A percentile compares a stretch with the other conserved stretches of the same genome.
Evolutionary conservation across 2,888 invertebrate species (phyloP).

Genomic region (Beris morrisii): DNA sequence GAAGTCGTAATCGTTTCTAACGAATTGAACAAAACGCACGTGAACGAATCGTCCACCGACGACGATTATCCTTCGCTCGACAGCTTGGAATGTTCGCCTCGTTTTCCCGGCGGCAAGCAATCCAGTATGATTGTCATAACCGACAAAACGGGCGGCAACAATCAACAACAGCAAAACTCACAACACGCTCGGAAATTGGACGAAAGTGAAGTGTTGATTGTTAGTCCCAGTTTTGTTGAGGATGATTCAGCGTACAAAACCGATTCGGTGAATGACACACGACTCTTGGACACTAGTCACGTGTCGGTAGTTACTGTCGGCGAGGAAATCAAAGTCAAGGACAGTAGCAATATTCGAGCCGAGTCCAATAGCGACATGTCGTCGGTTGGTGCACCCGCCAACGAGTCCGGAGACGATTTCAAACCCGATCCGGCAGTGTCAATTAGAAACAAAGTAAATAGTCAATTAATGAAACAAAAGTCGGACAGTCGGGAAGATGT

Average conservation of each 20-base stretch:
- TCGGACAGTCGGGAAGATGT: constrained; percentile 51
- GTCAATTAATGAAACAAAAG: constrained; percentile 52
- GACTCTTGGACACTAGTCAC: constrained; percentile 76
- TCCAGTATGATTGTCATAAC: constrained; percentile 52
- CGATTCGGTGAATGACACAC: constrained; percentile 47
- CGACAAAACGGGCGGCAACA: constrained; percentile 41
- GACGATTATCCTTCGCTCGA: constrained; percentile 77
- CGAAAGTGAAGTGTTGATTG: constrained; percentile 83
- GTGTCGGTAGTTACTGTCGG: constrained; percentile 91
- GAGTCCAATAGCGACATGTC: constrained; percentile 46
- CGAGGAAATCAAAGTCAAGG: constrained; percentile 75
- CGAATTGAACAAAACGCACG: constrained; percentile 68
- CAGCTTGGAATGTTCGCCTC: constrained; percentile 65
- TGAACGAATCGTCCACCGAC: constrained; percentile 72
- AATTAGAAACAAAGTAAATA: constrained; percentile 56
- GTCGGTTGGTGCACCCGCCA: constrained; percentile 35
- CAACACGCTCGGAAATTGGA: constrained; percentile 69
- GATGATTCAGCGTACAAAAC: constrained; percentile 65
- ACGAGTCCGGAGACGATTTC: constrained; percentile 38
- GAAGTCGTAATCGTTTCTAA: constrained; percentile 84
- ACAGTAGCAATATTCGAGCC: constrained; percentile 59
- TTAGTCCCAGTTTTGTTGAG: constrained; percentile 69
- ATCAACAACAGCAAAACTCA: constrained; percentile 34
- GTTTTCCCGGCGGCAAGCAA: constrained; percentile 43
- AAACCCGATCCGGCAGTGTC: constrained; percentile 15